Evolutionary conservation across 2,797 vertebrate species (phyloP).

Genomic region (Schizopygopsis malacanthus): DNA sequence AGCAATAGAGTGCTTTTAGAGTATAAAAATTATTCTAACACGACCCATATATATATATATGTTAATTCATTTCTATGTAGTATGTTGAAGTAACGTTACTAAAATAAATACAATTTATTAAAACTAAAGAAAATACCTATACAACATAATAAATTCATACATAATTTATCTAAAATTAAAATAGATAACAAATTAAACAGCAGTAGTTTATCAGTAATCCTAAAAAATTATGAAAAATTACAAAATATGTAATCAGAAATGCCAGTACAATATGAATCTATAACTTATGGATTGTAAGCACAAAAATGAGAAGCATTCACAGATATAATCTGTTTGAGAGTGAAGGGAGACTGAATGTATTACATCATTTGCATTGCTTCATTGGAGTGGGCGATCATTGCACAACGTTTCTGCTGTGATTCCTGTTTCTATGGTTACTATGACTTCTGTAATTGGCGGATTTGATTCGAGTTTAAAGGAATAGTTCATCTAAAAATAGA

Average conservation of each 20-base stretch:
- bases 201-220: no score
- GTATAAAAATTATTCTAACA: no score
- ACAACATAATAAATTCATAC: no score
- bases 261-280: not conserved
- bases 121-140: no score
- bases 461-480: not conserved
- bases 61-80: no score
- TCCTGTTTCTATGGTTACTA: constrained; percentile 2
- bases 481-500: not conserved
- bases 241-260: not conserved
- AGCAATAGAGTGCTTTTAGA: no score
- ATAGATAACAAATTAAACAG: no score
- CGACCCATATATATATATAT: no score
- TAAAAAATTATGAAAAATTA: no score
- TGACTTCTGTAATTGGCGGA: not conserved
- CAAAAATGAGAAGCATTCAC: not conserved
- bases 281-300: not conserved
- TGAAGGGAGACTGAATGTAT: not conserved
- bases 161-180: no score
- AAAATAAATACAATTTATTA: no score
- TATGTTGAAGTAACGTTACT: no score
- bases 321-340: not conserved
- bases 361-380: not conserved
- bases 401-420: not conserved
- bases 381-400: not conserved